Evolutionary conservation across 2,888 invertebrate genomes (phyloP).

Genomic region (Plagodis pulveraria): DNA sequence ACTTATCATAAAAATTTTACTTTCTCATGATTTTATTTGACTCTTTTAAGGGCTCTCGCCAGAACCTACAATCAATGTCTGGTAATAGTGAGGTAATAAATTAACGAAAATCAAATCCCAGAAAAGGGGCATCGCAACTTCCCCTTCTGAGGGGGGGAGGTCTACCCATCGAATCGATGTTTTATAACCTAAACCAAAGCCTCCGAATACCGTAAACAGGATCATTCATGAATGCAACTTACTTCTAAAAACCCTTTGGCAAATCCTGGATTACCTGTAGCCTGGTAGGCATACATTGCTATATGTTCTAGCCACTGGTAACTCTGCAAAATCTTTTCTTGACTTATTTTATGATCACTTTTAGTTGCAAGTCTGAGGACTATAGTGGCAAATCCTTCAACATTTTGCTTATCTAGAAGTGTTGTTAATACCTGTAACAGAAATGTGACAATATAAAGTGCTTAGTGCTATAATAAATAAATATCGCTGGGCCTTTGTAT

Average conservation of each 20-base stretch:
- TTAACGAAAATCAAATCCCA: too few relatives aligned
- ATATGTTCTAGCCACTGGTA: conserved; percentile 89
- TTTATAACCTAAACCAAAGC: too few relatives aligned
- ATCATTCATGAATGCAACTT: conserved; percentile 17
- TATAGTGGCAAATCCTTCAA: conserved; percentile 82
- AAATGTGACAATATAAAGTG: neutral
- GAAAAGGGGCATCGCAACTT: too few relatives aligned
- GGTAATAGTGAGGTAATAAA: too few relatives aligned
- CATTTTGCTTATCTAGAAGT: conserved; percentile 68
- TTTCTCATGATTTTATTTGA: too few relatives aligned
- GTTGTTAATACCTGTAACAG: conserved; percentile 76
- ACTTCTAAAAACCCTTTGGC: conserved; percentile 82
- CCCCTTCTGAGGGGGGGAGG: too few relatives aligned
- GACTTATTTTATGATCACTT: conserved; percentile 64
- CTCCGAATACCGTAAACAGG: neutral
- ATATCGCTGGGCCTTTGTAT: too few relatives aligned
- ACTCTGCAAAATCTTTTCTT: conserved; percentile 70
- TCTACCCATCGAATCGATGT: too few relatives aligned
- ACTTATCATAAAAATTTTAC: too few relatives aligned
- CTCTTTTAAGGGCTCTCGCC: too few relatives aligned
- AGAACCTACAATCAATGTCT: too few relatives aligned
- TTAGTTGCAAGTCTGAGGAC: conserved; percentile 74
- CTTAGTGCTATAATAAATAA: too few relatives aligned
- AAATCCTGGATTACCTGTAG: conserved; percentile 66
- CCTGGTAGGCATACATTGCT: conserved; percentile 82